These are phyloP conservation scores for Piscicola geometra DNA, from an alignment of 2,888 invertebrate genomes.

Conservation along the genomic window DNA sequence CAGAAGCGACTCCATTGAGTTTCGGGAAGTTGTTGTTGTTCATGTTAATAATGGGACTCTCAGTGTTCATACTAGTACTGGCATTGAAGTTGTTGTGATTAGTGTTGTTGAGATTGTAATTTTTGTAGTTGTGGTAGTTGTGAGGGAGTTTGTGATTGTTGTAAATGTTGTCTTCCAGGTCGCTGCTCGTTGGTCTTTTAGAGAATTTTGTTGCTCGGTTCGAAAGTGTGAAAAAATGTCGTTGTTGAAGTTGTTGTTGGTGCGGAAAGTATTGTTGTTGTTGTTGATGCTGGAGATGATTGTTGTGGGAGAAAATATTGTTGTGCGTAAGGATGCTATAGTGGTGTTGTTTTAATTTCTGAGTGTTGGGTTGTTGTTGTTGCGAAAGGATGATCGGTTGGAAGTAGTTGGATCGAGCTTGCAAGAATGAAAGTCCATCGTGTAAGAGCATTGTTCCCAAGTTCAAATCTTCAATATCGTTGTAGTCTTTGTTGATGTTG, in stretches of 20 bases:
- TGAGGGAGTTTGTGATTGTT: too few relatives aligned
- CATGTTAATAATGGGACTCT: neutral
- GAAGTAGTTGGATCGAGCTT: neutral
- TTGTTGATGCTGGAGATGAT: neutral
- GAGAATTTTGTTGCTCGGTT: conserved; percentile 11
- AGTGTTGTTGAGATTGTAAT: too few relatives aligned
- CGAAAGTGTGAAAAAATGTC: conserved; percentile 22
- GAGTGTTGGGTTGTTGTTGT: neutral
- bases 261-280: neutral
- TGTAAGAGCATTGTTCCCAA: neutral
- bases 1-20: neutral
- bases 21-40: neutral
- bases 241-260: neutral
- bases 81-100: too few relatives aligned
- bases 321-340: neutral
- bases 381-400: neutral
- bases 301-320: neutral
- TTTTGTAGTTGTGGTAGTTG: too few relatives aligned
- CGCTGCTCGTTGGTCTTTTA: conserved; percentile 23
- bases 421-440: neutral
- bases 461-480: conserved; percentile 4
- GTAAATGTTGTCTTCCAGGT: conserved; percentile 20
- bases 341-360: neutral
- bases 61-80: too few relatives aligned
- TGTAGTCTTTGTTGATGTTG: neutral